Base-by-base conservation (phyloP, 2,888 invertebrate genomes). In the Synanthedon vespiformis region DNA sequence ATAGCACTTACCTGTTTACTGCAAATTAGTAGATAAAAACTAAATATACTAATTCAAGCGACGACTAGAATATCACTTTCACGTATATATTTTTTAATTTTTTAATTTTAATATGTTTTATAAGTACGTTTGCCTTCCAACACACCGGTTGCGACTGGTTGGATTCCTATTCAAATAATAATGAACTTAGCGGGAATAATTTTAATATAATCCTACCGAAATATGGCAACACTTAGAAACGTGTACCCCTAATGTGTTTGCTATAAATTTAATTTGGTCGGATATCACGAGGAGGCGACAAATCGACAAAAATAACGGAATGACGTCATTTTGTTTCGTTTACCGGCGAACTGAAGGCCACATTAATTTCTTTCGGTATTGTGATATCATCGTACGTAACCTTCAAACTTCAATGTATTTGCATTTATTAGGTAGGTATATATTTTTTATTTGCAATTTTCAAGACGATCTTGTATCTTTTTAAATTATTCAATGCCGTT, bases 271-370 rank as follows among this genome's bases (percentile, higher is more conserved):
- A 57, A 67, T 55, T 67, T 55, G 49, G 58, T 55, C 56, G 65
- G 51, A 6, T 64, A 53, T 48, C 48, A 50, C 3, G 44, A 51
- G 53, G 56, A 59, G 57, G 57, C 68, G 63, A 65, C 67, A 68
- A 77, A 74, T 74, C 70, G 68, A 75, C 79, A 54, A 74, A 80
- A 80, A 80, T 80, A 80, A 62, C 60, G 56, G 4, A 54, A 53
- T 80, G 76, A 79, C 77, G 80, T 77, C 72, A 79, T 58, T 49
- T 55, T 57, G 59, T 61, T 65, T 65, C 61, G 57, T 58, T 61
- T 58, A 58, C 57, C 58, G 56, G 62, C 62, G 66, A 64, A 64
- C 63, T 55, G 77, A 77, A 79, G 79, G 79, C 59, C 67, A 59
- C 48, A 56, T 58, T 59, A 66, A 64, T 65, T 64, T 64, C 58